phyloP scores from a whole-genome alignment of 2,113 vertebrate species.

The Sander lucioperca region DNA sequence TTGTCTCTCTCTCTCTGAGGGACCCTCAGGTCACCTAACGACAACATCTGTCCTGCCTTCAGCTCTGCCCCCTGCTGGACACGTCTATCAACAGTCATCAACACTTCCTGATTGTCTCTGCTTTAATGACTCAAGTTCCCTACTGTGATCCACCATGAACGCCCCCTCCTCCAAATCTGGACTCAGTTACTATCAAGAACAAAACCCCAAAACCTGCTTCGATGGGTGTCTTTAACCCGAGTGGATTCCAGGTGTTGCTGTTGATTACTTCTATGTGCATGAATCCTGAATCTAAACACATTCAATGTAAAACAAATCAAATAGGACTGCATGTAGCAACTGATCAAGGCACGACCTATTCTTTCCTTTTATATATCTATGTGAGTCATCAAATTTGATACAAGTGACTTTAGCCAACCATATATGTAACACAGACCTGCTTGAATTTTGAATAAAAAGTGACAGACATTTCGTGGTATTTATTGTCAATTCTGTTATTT shows the following conservation, averaged over 20 bases:
- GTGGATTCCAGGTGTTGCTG: neutral
- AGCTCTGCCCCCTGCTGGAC: constrained; percentile 48
- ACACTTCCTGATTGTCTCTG: constrained; percentile 9
- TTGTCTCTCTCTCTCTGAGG: neutral
- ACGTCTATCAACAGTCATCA: constrained; percentile 30
- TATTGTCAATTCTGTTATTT: neutral
- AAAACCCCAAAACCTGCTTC: neutral
- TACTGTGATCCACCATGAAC: constrained; percentile 9
- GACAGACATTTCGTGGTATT: neutral
- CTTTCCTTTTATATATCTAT: neutral
- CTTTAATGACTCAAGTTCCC: neutral
- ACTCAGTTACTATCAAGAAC: neutral
- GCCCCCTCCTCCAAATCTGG: neutral
- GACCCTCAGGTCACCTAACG: constrained; percentile 26
- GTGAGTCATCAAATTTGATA: neutral
- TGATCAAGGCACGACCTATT: neutral
- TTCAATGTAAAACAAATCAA: neutral
- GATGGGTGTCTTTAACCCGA: neutral
- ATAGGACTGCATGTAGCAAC: too few species aligned
- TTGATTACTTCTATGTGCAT: neutral
- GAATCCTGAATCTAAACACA: neutral
- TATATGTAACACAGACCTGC: neutral
- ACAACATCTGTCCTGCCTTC: constrained; percentile 42
- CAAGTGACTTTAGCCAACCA: neutral
- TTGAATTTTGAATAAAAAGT: neutral